phyloP scores from a whole-genome alignment of 2,113 vertebrate genomes.

The Chloropsis hardwickii region DNA sequence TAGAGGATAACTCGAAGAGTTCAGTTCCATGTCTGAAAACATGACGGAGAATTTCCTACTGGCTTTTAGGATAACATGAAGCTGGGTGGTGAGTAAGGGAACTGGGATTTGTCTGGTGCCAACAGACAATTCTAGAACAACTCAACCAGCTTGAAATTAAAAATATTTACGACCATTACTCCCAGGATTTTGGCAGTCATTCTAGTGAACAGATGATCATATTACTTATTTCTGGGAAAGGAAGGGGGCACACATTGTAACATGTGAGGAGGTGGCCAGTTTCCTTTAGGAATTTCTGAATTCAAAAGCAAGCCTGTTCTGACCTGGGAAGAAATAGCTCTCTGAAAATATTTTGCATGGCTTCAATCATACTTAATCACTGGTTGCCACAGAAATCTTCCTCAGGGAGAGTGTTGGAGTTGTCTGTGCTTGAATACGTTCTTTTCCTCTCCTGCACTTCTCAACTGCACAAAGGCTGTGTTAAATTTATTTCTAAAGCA shows the following conservation, averaged over 20 bases:
- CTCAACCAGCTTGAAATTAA: not conserved
- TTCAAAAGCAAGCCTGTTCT: not conserved
- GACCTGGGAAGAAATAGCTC: not conserved
- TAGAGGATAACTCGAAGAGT: not conserved
- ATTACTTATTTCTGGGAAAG: not conserved
- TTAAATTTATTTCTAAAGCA: not conserved
- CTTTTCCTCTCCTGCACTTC: not conserved
- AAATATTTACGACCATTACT: not conserved
- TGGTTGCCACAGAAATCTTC: not conserved
- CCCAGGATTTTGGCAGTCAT: not conserved
- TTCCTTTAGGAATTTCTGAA: not conserved
- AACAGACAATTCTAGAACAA: not conserved
- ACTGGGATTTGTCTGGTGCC: not conserved
- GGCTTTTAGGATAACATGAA: not conserved
- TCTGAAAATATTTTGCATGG: constrained; percentile 3
- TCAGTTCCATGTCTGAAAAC: not conserved
- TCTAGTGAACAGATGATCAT: not conserved
- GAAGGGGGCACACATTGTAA: not conserved
- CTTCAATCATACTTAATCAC: not conserved
- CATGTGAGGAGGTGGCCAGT: not conserved
- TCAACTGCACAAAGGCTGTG: not conserved
- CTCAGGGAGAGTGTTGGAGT: not conserved
- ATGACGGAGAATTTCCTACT: not conserved
- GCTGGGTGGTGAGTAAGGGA: not conserved
- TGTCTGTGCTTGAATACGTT: not conserved